A percentile compares a stretch with the other conserved stretches of the same genome.
phyloP scores from a whole-genome alignment of 2,113 vertebrate genomes.

The Hypomesus transpacificus region DNA sequence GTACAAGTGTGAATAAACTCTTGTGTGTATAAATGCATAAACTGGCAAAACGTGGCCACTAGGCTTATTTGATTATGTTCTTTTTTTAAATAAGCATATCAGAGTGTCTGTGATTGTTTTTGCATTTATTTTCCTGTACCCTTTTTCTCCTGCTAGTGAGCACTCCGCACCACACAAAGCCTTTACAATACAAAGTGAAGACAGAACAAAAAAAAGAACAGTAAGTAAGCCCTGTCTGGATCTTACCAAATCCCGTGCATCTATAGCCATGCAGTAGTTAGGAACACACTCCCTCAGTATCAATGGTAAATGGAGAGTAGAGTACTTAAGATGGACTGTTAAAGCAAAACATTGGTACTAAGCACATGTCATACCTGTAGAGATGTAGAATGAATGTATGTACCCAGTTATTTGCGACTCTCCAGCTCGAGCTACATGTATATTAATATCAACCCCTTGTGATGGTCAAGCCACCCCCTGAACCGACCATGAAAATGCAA shows the following conservation, averaged over 20 bases:
- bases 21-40: conserved; percentile 31
- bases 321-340: conserved; percentile 36
- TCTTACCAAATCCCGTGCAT: conserved; percentile 3
- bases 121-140: conserved; percentile 5
- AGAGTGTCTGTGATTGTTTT: conserved; percentile 29
- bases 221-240: conserved; percentile 19
- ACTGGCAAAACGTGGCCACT: conserved; percentile 13
- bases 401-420: conserved; percentile 36
- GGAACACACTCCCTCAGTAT: conserved; percentile 22
- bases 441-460: conserved; percentile 28
- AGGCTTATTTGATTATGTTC: conserved; percentile 42
- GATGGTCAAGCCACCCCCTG: conserved; percentile 21
- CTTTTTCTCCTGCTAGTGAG: conserved; percentile 12
- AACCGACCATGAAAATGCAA: conserved; percentile 38
- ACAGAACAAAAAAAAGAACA: conserved; percentile 8
- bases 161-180: conserved; percentile 55
- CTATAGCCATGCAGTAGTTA: conserved; percentile 23
- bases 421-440: conserved; percentile 53
- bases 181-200: conserved; percentile 48
- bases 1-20: conserved; percentile 60
- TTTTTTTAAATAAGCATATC: conserved; percentile 44
- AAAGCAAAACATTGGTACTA: conserved; percentile 44
- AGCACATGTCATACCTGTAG: conserved; percentile 47
- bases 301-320: conserved; percentile 24
- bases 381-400: conserved; percentile 60